Conservation (phyloP, 2,888 invertebrate species). For the Druceiella hillmani region DNA sequence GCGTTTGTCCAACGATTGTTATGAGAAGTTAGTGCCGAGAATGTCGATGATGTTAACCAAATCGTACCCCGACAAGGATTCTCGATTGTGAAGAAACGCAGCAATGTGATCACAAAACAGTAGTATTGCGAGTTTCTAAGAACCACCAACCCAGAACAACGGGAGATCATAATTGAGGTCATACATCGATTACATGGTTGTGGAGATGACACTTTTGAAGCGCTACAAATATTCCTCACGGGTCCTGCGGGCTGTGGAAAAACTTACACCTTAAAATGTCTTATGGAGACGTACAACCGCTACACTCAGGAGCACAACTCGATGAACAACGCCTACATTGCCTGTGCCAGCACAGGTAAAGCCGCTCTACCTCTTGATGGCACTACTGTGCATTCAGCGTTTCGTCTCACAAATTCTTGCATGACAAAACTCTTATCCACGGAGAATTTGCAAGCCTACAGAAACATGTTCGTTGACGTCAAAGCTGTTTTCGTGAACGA, state of each 20-base stretch:
- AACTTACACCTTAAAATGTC: slow-evolving; percentile 23
- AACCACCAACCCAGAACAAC: slow-evolving; percentile 20
- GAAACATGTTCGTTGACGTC: too few relatives aligned
- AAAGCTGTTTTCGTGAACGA: slow-evolving; percentile 24
- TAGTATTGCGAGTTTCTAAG: slow-evolving; percentile 20
- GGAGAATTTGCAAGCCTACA: slow-evolving; percentile 22
- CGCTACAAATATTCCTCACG: slow-evolving; percentile 23
- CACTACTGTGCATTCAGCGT: too few relatives aligned
- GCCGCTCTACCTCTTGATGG: slow-evolving; percentile 30
- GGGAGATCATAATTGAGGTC: slow-evolving; percentile 20
- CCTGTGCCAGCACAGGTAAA: slow-evolving; percentile 30
- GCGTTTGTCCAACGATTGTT: slow-evolving; percentile 24
- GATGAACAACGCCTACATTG: slow-evolving; percentile 29
- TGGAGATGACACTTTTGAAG: slow-evolving; percentile 10
- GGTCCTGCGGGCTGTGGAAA: slow-evolving; percentile 26
- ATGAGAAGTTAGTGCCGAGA: slow-evolving; percentile 23
- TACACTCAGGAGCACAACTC: slow-evolving; percentile 26
- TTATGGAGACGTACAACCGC: slow-evolving; percentile 32
- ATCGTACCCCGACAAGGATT: slow-evolving; percentile 15
- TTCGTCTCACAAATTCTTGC: slow-evolving; percentile 22
- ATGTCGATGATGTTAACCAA: slow-evolving; percentile 24
- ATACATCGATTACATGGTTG: slow-evolving; percentile 22
- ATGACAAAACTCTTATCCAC: slow-evolving; percentile 15
- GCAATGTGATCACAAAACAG: slow-evolving; percentile 22
- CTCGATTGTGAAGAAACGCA: slow-evolving; percentile 23